These are phyloP conservation scores for Plagodis dolabraria DNA, from an alignment of 2,888 invertebrate genomes.

Conservation along the genomic window DNA sequence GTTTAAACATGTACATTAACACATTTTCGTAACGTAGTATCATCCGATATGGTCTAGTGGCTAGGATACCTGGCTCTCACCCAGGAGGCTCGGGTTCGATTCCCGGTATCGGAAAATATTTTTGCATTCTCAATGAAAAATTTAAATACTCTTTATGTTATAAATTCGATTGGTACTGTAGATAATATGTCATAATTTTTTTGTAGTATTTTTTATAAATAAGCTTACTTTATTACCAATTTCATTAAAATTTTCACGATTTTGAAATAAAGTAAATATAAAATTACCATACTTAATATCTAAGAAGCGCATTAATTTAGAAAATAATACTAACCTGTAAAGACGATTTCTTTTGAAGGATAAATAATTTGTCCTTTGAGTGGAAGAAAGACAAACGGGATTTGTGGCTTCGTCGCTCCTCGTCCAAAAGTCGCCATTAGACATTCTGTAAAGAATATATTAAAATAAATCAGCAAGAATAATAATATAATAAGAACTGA, in stretches of 20 bases:
- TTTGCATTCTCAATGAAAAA: slow-evolving; percentile 40
- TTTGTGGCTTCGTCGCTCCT: slow-evolving; percentile 88
- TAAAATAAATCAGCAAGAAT: not conserved
- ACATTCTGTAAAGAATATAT: slow-evolving; percentile 82
- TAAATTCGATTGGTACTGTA: too few species aligned
- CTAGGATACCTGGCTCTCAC: slow-evolving; percentile 90
- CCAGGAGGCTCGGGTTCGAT: slow-evolving; percentile 87
- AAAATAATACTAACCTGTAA: slow-evolving; percentile 85
- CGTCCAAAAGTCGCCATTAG: slow-evolving; percentile 89
- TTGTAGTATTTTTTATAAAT: too few species aligned
- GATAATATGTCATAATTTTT: too few species aligned
- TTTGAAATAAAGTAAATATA: too few species aligned
- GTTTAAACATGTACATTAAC: not conserved
- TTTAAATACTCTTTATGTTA: slow-evolving; percentile 17
- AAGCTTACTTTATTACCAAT: too few species aligned
- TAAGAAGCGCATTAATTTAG: too few species aligned
- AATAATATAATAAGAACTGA: too few species aligned
- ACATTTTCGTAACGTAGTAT: slow-evolving; percentile 1
- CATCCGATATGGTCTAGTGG: slow-evolving; percentile 86
- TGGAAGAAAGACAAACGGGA: slow-evolving; percentile 94
- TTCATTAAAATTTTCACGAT: too few species aligned
- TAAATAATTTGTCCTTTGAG: slow-evolving; percentile 94
- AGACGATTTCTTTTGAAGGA: slow-evolving; percentile 94
- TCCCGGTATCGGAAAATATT: slow-evolving; percentile 80
- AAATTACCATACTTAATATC: too few species aligned